These are phyloP conservation scores for Coryphaenoides rupestris DNA, from an alignment of 2,113 vertebrate species.

Conservation along the genomic window DNA sequence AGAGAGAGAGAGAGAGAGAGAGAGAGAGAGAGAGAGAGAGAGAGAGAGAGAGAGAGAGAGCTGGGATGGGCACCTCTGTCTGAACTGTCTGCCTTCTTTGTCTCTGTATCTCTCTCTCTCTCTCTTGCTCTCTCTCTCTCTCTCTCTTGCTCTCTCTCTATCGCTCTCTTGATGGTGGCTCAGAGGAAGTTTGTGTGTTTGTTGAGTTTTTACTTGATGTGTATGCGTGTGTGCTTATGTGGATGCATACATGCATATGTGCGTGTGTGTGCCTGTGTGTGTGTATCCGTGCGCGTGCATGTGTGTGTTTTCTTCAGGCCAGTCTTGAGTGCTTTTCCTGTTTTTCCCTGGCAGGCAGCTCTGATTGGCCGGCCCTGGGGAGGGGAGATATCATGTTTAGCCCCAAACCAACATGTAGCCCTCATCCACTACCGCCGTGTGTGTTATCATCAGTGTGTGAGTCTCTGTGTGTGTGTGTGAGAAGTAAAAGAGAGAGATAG, in stretches of 20 bases:
- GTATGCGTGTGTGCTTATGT: constrained; percentile 26
- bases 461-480: constrained; percentile 6
- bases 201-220: constrained; percentile 9
- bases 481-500: not conserved
- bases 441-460: not conserved
- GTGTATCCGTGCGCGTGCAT: constrained; percentile 34
- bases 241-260: constrained; percentile 13
- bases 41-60: no score
- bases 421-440: constrained; percentile 56
- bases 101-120: no score
- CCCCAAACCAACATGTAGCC: constrained; percentile 76
- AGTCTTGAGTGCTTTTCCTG: constrained; percentile 70
- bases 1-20: no score
- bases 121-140: no score
- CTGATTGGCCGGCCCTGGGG: constrained; percentile 72
- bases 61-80: no score
- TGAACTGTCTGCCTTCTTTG: no score
- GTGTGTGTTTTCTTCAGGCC: constrained; percentile 56
- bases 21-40: no score
- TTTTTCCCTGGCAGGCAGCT: constrained; percentile 68
- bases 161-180: constrained; percentile 17
- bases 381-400: constrained; percentile 74
- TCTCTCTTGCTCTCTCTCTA: no score
- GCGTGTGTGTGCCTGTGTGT: constrained; percentile 28
- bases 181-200: constrained; percentile 25